A percentile compares a stretch with the other conserved stretches of the same genome.
Conservation (phyloP, 2,888 invertebrate species). For the Marasmarcha lunaedactyla region DNA sequence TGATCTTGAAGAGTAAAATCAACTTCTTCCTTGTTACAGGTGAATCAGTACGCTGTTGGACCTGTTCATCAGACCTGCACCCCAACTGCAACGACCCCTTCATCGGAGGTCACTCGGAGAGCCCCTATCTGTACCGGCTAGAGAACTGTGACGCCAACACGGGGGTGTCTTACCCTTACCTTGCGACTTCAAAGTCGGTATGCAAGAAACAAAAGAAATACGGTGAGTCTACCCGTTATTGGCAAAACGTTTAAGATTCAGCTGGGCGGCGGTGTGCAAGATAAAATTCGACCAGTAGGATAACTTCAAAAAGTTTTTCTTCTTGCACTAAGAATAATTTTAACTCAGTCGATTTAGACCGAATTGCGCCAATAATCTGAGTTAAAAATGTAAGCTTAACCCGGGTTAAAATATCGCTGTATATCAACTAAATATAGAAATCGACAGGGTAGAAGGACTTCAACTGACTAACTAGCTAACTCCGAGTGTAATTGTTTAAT, state of each 20-base stretch:
- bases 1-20: no score
- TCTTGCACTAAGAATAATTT: no score
- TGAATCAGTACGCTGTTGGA: slow-evolving; percentile 78
- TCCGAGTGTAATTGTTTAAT: no score
- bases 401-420: no score
- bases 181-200: slow-evolving; percentile 68
- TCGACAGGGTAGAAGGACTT: no score
- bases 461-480: no score
- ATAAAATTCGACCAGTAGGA: no score
- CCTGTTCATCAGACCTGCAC: slow-evolving; percentile 79
- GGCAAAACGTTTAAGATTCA: background rate
- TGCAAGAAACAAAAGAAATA: slow-evolving; percentile 83
- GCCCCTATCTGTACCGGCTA: slow-evolving; percentile 49
- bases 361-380: no score
- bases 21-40: slow-evolving; percentile 53
- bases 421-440: no score
- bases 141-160: slow-evolving; percentile 62
- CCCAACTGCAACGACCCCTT: slow-evolving; percentile 80
- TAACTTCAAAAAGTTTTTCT: no score
- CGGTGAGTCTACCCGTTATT: slow-evolving; percentile 72
- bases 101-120: slow-evolving; percentile 65
- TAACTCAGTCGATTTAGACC: no score
- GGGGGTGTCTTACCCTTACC: slow-evolving; percentile 55
- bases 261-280: background rate
- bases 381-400: no score